These are phyloP conservation scores for Lordiphosa mommai DNA, from an alignment of 1,140 invertebrate species.

Conservation along the genomic window DNA sequence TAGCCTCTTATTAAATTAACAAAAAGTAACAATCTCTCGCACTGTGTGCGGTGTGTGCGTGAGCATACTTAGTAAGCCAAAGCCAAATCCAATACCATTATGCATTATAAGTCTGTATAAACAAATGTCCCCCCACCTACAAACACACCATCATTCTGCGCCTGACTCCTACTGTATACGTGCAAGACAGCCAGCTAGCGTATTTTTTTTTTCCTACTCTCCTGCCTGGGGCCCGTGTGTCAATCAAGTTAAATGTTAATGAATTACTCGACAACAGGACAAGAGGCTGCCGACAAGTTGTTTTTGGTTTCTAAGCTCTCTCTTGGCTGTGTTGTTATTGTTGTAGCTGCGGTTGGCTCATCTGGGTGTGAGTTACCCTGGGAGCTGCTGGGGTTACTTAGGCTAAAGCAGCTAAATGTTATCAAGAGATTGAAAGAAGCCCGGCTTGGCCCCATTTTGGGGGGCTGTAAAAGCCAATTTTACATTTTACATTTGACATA, in stretches of 20 bases:
- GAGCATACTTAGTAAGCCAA: conserved; percentile 29
- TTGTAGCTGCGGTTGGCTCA: conserved; percentile 13
- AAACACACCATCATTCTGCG: too few species aligned
- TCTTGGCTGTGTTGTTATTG: conserved; percentile 22
- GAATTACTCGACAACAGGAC: conserved; percentile 56
- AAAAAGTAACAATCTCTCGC: conserved; percentile 58
- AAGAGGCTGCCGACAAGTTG: conserved; percentile 55
- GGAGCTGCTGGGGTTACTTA: too few species aligned
- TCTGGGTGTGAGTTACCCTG: too few species aligned
- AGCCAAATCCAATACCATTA: conserved; percentile 64
- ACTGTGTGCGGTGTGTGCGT: conserved; percentile 15
- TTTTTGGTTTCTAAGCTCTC: conserved; percentile 33
- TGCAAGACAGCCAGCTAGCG: conserved; percentile 24
- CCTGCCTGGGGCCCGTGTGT: conserved; percentile 38
- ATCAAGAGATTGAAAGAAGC: too few species aligned
- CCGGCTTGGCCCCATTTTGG: too few species aligned
- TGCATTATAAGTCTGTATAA: conserved; percentile 69
- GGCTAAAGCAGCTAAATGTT: too few species aligned
- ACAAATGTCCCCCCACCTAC: conserved; percentile 40
- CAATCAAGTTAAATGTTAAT: conserved; percentile 76
- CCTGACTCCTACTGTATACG: conserved; percentile 20
- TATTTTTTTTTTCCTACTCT: background rate
- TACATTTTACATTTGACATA: too few species aligned
- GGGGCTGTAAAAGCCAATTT: too few species aligned
- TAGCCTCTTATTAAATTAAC: conserved; percentile 65